Evolutionary conservation across 2,797 vertebrate species (phyloP).

Genomic region (Megalops cyprinoides): DNA sequence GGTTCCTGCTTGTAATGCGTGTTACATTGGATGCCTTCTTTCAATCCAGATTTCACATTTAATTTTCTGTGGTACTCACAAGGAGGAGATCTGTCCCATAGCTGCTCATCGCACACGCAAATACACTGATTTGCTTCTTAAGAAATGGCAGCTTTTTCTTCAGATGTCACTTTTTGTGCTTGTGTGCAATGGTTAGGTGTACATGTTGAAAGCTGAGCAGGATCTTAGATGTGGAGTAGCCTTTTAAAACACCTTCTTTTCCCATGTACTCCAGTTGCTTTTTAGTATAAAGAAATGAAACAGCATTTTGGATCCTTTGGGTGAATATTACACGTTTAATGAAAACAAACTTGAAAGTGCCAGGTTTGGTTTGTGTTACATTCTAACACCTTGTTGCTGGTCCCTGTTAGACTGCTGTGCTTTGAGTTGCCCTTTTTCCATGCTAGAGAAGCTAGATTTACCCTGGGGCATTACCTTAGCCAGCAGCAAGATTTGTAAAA

Average conservation of each 20-base stretch:
- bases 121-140: not conserved
- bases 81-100: not conserved
- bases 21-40: not conserved
- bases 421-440: not conserved
- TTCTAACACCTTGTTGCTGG: not conserved
- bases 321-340: slow-evolving; percentile 19
- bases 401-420: not conserved
- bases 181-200: too few relatives aligned
- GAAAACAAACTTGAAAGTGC: slow-evolving; percentile 15
- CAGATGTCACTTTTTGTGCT: not conserved
- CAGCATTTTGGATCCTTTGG: not conserved
- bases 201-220: not conserved
- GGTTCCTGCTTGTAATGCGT: not conserved
- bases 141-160: not conserved
- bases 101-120: not conserved
- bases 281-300: not conserved
- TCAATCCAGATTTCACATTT: not conserved
- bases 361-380: not conserved
- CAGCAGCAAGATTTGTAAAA: not conserved
- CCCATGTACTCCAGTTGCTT: not conserved
- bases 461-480: not conserved
- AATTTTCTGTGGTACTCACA: not conserved
- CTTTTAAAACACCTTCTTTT: not conserved
- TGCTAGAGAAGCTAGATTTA: not conserved
- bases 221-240: not conserved